Evolutionary conservation across 92 coral and sea anemone genomes (phyloP), one percentile per base, ranked within the genome.

Genomic region (Metridium senile): DNA sequence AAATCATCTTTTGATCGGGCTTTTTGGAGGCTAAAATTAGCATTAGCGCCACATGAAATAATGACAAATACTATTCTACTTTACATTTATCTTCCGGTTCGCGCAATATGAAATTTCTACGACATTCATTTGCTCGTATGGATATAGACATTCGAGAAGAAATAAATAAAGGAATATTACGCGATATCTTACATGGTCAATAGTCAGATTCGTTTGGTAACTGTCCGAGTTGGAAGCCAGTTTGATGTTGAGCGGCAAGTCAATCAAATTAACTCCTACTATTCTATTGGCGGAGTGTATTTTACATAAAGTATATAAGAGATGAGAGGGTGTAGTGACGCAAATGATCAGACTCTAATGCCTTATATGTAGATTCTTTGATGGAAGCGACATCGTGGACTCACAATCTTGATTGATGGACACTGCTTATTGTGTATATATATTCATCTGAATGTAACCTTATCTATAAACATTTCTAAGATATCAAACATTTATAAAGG

Each of bases 151-250:
- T n/a, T n/a, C n/a, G n/a, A n/a, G n/a, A n/a, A n/a, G n/a, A n/a
- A n/a, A n/a, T n/a, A n/a, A n/a, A n/a, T n/a, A n/a, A 39, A 39
- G 49, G 49, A 39, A 13, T 39, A 39, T n/a, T n/a, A n/a, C 6
- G 49, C 49, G 49, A 39, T 39, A 13, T 39, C 49, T 54, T 35
- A 67, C 67, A 56, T 58, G 78, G 78, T 21, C 25, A 16, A 31
- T 28, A 54, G 77, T 72, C 33, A 21, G 65, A 20, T 27, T 19
- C 77, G 62, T 31, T 59, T 56, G 18, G 29, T 33, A 45, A 21
- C 68, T 29, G 23, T 11, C 67, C 33, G 22, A 73, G 78, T 53
- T 53, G 78, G 78, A 73, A 33, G 78, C 68, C 78, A 73, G 68
- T 25, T 72, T 29, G 31, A 26, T 58, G 78, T 26, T 25, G 78